Evolutionary conservation across 2,113 vertebrate genomes (phyloP).

Genomic region (Heptranchias perlo): DNA sequence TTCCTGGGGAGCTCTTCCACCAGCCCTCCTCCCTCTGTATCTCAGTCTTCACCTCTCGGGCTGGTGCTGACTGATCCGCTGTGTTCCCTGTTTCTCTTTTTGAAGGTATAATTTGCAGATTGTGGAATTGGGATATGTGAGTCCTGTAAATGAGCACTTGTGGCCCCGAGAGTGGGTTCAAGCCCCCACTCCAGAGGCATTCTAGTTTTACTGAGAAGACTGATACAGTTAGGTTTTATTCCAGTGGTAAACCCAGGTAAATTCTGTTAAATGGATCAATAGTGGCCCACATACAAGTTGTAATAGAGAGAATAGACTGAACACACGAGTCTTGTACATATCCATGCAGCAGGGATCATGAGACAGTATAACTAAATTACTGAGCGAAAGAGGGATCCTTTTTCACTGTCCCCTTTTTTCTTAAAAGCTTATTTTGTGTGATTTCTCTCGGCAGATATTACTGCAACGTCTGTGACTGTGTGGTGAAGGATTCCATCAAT

Average conservation of each 20-base stretch:
- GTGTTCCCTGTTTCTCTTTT: not conserved
- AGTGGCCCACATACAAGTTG: not conserved
- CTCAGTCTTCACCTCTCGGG: not conserved
- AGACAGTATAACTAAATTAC: not conserved
- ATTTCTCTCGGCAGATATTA: constrained; percentile 70
- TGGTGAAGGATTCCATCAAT: constrained; percentile 98
- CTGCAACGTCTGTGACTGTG: constrained; percentile 97
- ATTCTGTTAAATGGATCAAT: not conserved
- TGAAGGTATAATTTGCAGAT: not conserved
- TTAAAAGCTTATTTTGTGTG: not conserved
- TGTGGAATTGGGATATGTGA: not conserved
- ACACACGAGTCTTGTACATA: not conserved
- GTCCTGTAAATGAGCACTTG: not conserved
- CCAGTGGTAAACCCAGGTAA: not conserved
- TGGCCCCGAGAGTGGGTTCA: not conserved
- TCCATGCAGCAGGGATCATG: not conserved
- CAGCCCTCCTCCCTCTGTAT: not conserved
- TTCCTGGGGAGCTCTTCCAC: not conserved
- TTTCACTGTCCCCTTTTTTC: not conserved
- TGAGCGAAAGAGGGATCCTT: not conserved
- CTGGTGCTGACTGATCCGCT: not conserved
- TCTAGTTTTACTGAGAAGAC: not conserved
- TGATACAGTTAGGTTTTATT: not conserved
- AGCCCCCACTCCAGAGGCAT: not conserved
- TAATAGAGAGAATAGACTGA: not conserved